Evolutionary conservation across 2,113 vertebrate genomes (phyloP).

Genomic region (Tachycineta bicolor): DNA sequence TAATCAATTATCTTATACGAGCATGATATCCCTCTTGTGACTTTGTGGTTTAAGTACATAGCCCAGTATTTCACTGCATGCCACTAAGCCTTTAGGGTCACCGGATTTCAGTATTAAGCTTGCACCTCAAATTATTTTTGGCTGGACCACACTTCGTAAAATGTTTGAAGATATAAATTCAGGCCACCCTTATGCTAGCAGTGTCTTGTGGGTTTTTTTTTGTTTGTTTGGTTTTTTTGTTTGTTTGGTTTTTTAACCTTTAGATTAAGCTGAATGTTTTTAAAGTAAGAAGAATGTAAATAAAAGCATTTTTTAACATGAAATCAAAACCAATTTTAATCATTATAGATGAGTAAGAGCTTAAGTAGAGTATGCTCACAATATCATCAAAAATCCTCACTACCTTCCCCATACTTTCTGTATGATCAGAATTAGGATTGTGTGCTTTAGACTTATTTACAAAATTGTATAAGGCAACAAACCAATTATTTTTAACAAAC

Average conservation of each 20-base stretch:
- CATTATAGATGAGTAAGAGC: background rate
- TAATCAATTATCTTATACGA: background rate
- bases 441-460: background rate
- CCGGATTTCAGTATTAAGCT: background rate
- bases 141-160: background rate
- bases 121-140: background rate
- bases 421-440: background rate
- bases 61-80: background rate
- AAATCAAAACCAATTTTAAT: background rate
- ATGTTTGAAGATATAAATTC: background rate
- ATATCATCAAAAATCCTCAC: background rate
- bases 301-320: background rate
- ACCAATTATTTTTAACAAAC: background rate
- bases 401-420: background rate
- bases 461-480: background rate
- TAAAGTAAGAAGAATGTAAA: background rate
- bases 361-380: background rate
- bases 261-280: too few relatives aligned
- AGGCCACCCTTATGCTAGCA: fast-evolving
- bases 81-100: background rate
- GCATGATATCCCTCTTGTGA: background rate
- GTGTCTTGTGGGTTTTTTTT: background rate
- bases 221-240: background rate
- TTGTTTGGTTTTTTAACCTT: background rate
- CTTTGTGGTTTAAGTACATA: background rate